Conservation (phyloP, 2,113 vertebrate species). For the Okapia johnstoni region DNA sequence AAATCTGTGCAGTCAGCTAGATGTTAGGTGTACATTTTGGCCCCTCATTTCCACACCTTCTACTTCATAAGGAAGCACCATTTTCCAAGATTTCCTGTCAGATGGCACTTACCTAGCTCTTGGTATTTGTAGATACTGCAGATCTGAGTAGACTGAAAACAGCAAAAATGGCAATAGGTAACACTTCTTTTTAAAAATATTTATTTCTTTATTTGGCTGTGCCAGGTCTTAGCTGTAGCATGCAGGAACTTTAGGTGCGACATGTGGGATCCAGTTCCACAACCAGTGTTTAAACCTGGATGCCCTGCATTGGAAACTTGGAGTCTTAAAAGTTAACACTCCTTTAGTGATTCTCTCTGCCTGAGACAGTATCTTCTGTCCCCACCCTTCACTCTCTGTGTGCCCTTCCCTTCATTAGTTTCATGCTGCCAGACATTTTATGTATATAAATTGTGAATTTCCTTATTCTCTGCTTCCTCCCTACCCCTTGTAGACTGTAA, state of each 20-base stretch:
- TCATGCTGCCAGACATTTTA: not conserved
- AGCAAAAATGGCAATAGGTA: not conserved
- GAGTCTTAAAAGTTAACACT: not conserved
- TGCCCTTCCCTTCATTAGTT: not conserved
- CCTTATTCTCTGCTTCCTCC: not conserved
- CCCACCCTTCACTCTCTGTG: not conserved
- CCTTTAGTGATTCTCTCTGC: not conserved
- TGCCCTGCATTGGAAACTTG: not conserved
- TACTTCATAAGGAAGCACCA: not conserved
- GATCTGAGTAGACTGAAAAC: not conserved
- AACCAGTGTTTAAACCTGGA: not conserved
- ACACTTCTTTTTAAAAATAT: not conserved
- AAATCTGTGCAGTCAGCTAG: not conserved
- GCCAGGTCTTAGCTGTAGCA: not conserved
- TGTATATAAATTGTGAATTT: not conserved
- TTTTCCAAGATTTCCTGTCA: not conserved
- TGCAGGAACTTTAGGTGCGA: not conserved
- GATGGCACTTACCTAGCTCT: not conserved
- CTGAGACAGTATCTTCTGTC: not conserved
- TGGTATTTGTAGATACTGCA: not conserved
- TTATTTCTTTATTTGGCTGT: not conserved
- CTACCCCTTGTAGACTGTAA: not conserved
- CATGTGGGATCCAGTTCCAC: not conserved
- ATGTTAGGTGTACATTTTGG: not conserved
- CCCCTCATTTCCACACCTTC: not conserved